Conservation (phyloP, 2,797 vertebrate species). For the Kryptopterus vitreolus region DNA sequence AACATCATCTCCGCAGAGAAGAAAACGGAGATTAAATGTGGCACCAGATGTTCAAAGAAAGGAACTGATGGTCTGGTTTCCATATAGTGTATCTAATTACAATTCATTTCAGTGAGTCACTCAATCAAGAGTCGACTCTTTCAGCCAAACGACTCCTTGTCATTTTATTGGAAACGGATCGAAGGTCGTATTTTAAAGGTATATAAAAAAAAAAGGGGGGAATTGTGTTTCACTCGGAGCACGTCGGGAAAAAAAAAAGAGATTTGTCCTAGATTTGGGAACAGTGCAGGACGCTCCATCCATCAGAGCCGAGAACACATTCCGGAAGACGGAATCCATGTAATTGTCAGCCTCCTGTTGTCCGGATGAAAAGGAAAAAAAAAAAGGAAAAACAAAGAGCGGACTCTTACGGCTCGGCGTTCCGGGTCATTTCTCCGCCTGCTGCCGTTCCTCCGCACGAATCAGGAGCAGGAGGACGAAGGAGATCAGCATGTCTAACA, state of each 20-base stretch:
- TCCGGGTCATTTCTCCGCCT: conserved; percentile 22
- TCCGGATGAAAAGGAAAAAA: neutral
- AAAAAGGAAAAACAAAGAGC: neutral
- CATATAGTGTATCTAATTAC: neutral
- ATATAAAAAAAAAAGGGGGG: neutral
- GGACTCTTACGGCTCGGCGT: neutral
- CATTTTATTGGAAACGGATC: neutral
- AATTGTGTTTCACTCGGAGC: neutral
- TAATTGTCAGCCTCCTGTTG: too few relatives aligned
- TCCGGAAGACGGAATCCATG: neutral
- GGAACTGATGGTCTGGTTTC: neutral
- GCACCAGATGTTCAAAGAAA: too few relatives aligned
- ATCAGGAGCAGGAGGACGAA: conserved; percentile 65
- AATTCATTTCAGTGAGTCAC: neutral
- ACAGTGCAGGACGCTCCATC: too few relatives aligned
- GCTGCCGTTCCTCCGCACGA: conserved; percentile 40
- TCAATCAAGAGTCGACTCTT: neutral
- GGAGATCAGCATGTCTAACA: conserved; percentile 63
- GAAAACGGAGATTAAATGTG: too few relatives aligned
- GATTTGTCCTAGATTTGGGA: too few relatives aligned
- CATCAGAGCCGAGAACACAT: too few relatives aligned
- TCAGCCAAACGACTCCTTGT: neutral
- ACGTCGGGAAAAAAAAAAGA: neutral
- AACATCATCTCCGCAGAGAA: too few relatives aligned
- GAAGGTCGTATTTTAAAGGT: neutral